These are phyloP conservation scores for Naso thynnoides DNA, from an alignment of 2,797 vertebrate species.

Conservation along the genomic window DNA sequence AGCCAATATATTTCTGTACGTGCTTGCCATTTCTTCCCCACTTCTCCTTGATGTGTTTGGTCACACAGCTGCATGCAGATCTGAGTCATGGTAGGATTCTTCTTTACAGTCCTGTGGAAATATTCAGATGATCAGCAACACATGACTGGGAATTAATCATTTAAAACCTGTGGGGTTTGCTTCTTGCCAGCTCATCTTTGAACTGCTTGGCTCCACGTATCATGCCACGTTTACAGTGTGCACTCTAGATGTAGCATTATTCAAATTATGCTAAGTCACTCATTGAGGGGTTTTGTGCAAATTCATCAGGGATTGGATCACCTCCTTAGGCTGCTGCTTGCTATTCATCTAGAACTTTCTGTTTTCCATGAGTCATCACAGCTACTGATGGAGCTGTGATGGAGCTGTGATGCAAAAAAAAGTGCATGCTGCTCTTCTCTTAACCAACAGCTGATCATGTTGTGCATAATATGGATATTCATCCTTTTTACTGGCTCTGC, in stretches of 20 bases:
- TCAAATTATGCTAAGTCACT: conserved; percentile 51
- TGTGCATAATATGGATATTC: background rate
- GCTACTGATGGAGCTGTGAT: too few species aligned
- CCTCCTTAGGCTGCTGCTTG: conserved; percentile 47
- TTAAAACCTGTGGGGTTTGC: conserved; percentile 57
- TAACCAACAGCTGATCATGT: conserved; percentile 11
- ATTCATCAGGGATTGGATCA: conserved; percentile 44
- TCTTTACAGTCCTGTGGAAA: conserved; percentile 64
- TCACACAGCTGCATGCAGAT: conserved; percentile 64
- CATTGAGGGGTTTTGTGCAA: conserved; percentile 48
- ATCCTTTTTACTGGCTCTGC: background rate
- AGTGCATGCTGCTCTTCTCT: background rate
- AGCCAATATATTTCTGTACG: conserved; percentile 41
- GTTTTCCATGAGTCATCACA: conserved; percentile 45
- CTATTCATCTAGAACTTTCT: conserved; percentile 35
- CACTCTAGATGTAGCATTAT: conserved; percentile 21
- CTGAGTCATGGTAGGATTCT: conserved; percentile 67
- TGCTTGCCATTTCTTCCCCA: conserved; percentile 38
- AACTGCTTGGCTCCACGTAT: conserved; percentile 30
- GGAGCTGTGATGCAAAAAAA: conserved; percentile 30
- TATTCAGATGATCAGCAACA: conserved; percentile 72
- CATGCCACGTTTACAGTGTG: conserved; percentile 50
- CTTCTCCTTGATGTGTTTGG: conserved; percentile 57
- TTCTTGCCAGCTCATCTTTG: conserved; percentile 55
- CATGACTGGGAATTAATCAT: conserved; percentile 72